Conservation (phyloP, 2,888 invertebrate genomes). For the Eulithis prunata region DNA sequence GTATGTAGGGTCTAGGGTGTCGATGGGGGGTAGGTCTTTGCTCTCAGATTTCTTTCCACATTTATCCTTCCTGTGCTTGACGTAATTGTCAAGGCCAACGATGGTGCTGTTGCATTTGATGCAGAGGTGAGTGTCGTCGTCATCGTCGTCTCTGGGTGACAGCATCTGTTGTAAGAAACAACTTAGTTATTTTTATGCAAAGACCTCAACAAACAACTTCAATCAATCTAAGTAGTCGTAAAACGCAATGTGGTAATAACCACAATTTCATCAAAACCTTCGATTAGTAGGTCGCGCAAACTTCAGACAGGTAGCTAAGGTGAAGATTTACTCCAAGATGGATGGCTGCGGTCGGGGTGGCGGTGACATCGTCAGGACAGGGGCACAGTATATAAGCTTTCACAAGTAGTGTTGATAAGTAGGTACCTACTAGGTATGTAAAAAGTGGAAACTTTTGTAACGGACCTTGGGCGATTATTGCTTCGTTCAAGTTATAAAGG, state of each 20-base stretch:
- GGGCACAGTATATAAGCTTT: constrained; percentile 32
- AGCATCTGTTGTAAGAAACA: constrained; percentile 74
- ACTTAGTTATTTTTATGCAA: neutral
- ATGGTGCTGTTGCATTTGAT: constrained; percentile 94
- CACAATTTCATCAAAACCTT: constrained; percentile 30
- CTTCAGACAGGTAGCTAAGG: constrained; percentile 35
- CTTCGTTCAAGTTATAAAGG: neutral
- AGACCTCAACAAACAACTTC: neutral
- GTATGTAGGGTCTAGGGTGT: constrained; percentile 78
- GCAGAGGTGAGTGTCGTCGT: constrained; percentile 94
- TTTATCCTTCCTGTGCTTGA: constrained; percentile 90
- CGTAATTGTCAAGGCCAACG: constrained; percentile 93
- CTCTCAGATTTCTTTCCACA: constrained; percentile 80
- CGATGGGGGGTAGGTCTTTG: constrained; percentile 65
- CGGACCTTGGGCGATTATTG: neutral
- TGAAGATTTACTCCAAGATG: constrained; percentile 50
- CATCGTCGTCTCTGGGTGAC: constrained; percentile 85
- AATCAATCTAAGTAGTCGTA: constrained; percentile 10
- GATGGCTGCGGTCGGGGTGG: constrained; percentile 45
- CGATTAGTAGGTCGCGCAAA: constrained; percentile 36
- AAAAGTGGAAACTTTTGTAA: neutral
- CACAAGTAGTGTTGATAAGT: constrained; percentile 9
- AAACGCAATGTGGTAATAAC: constrained; percentile 26
- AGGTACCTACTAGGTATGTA: neutral
- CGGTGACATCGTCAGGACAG: constrained; percentile 62